Evolutionary conservation across 2,113 vertebrate species (phyloP).

Genomic region (Sialia sialis): DNA sequence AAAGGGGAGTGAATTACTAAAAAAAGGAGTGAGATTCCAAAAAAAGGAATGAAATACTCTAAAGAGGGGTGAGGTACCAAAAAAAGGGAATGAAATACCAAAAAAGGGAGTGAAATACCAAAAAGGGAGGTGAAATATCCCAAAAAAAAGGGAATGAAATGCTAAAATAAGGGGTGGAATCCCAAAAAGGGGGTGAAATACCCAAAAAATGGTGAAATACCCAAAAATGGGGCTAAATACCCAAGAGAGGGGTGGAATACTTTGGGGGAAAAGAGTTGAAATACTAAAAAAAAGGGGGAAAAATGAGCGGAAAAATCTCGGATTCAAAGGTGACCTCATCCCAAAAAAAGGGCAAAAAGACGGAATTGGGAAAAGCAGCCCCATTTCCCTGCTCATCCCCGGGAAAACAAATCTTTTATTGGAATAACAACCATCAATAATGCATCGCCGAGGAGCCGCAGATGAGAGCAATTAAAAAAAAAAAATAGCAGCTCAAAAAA

Average conservation of each 20-base stretch:
- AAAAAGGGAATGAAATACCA: neutral
- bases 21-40: no score
- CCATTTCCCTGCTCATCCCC: neutral
- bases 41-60: neutral
- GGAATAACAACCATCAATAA: constrained; percentile 69
- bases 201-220: neutral
- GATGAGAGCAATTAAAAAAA: constrained; percentile 75
- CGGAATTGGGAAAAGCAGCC: neutral
- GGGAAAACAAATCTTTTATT: constrained; percentile 34
- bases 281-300: neutral
- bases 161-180: neutral
- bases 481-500: constrained; percentile 62
- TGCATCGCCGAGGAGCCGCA: constrained; percentile 55
- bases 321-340: neutral
- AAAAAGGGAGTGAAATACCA: neutral
- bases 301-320: neutral
- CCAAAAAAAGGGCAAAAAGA: neutral
- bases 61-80: no score
- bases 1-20: neutral
- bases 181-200: neutral
- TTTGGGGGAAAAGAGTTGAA: neutral
- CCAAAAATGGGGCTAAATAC: no score
- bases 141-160: neutral
- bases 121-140: no score
- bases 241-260: neutral